Evolutionary conservation across 92 coral and sea anemone genomes (phyloP).

Genomic region (Siderastrea siderea): DNA sequence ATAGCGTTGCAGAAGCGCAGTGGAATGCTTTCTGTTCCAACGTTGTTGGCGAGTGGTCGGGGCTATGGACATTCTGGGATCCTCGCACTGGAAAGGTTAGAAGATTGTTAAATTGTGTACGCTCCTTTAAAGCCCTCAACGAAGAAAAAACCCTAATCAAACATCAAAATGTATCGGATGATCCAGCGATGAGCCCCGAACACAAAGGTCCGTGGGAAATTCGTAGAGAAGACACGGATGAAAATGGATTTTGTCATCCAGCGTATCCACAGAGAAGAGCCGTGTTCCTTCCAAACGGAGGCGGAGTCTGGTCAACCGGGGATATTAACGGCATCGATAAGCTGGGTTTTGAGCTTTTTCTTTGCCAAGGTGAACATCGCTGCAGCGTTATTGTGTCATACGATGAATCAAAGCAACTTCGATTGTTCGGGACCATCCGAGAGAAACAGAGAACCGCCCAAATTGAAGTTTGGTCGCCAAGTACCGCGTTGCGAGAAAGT

Average conservation of each 20-base stretch:
- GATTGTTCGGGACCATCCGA: conserved; percentile 12
- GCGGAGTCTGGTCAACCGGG: not conserved
- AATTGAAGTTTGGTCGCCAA: conserved; percentile 24
- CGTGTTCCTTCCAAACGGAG: not conserved
- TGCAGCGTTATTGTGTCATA: conserved; percentile 16
- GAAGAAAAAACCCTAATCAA: conserved; percentile 7
- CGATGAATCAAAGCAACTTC: conserved; percentile 24
- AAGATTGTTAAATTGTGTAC: not conserved
- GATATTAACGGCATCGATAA: not conserved
- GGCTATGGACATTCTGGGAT: conserved; percentile 32
- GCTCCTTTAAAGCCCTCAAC: conserved; percentile 27
- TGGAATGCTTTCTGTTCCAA: conserved; percentile 4
- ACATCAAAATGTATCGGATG: not conserved
- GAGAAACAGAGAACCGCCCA: not conserved
- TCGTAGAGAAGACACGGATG: conserved; percentile 18
- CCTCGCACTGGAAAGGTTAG: not conserved
- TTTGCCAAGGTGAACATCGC: conserved; percentile 5
- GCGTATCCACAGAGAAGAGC: not conserved
- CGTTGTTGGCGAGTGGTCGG: conserved; percentile 23
- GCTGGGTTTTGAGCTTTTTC: conserved; percentile 3
- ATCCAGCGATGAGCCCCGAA: not conserved
- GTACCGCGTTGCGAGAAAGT: not conserved
- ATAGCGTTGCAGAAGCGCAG: not conserved
- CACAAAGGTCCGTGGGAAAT: conserved; percentile 25
- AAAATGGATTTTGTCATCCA: conserved; percentile 9